phyloP scores from a whole-genome alignment of 2,888 invertebrate genomes.

The Cancer borealis region DNA sequence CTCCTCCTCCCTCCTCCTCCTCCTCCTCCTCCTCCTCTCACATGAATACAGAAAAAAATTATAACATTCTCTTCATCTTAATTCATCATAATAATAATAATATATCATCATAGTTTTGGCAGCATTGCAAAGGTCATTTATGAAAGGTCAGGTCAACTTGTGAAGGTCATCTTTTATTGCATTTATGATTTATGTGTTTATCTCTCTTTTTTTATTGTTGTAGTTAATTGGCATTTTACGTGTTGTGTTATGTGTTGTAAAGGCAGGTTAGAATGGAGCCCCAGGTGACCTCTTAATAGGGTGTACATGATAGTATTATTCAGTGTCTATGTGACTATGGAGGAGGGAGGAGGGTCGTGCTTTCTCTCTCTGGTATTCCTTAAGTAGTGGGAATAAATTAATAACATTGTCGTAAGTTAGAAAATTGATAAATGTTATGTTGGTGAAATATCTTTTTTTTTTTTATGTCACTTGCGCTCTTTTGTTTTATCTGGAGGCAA shows the following conservation, averaged over 20 bases:
- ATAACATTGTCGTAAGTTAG: neutral
- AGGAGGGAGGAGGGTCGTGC: neutral
- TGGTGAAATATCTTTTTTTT: neutral
- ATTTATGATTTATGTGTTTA: neutral
- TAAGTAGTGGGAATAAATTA: neutral
- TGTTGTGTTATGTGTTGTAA: no score
- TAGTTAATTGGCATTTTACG: neutral
- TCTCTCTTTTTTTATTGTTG: neutral
- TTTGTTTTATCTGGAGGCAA: neutral
- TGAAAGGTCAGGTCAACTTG: conserved; percentile 1
- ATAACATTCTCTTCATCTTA: neutral
- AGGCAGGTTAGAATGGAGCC: neutral
- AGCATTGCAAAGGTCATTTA: neutral
- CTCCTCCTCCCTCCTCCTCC: conserved; percentile 33
- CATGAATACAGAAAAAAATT: neutral
- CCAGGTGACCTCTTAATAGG: neutral
- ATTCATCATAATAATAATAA: neutral
- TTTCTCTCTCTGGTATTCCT: neutral
- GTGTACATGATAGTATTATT: neutral
- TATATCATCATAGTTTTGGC: neutral
- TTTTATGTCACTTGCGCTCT: neutral
- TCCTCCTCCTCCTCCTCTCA: neutral
- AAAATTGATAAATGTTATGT: neutral
- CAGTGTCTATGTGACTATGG: neutral
- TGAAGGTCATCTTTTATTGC: neutral